Evolutionary conservation across 1,140 invertebrate genomes (phyloP).

Genomic region (Diorhabda elongata): DNA sequence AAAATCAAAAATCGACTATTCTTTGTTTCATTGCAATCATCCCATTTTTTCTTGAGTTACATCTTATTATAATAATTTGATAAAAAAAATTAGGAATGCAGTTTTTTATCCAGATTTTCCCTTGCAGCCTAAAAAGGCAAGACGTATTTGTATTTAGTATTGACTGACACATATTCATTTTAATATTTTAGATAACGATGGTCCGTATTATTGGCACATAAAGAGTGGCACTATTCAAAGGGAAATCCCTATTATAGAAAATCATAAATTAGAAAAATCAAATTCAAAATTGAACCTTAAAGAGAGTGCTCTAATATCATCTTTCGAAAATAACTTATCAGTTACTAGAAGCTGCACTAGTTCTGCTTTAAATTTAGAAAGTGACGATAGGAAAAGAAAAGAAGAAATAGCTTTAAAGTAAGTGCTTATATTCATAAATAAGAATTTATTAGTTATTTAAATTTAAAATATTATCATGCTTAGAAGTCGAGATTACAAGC

Average conservation of each 20-base stretch:
- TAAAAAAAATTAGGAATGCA: too few relatives aligned
- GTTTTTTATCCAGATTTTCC: too few relatives aligned
- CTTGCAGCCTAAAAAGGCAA: too few relatives aligned
- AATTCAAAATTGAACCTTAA: conserved; percentile 46
- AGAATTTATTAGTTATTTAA: not conserved
- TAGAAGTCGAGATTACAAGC: too few relatives aligned
- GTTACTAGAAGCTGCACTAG: conserved; percentile 70
- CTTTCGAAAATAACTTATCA: conserved; percentile 51
- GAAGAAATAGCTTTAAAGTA: conserved; percentile 74
- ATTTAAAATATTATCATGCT: not conserved
- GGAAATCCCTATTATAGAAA: conserved; percentile 67
- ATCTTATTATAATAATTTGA: too few relatives aligned
- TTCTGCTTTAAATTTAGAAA: conserved; percentile 67
- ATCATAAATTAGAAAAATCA: conserved; percentile 45
- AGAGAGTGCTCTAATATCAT: conserved; percentile 54
- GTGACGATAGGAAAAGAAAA: conserved; percentile 62
- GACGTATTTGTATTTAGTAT: too few relatives aligned
- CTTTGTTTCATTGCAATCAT: too few relatives aligned
- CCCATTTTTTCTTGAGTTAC: too few relatives aligned
- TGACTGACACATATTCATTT: too few relatives aligned
- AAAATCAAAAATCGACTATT: too few relatives aligned
- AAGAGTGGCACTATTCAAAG: conserved; percentile 95
- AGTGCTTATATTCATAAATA: conserved; percentile 38
- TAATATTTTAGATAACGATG: conserved; percentile 72
- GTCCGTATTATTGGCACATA: conserved; percentile 97